Conservation (phyloP, 2,113 vertebrate species). For the Mus pahari region DNA sequence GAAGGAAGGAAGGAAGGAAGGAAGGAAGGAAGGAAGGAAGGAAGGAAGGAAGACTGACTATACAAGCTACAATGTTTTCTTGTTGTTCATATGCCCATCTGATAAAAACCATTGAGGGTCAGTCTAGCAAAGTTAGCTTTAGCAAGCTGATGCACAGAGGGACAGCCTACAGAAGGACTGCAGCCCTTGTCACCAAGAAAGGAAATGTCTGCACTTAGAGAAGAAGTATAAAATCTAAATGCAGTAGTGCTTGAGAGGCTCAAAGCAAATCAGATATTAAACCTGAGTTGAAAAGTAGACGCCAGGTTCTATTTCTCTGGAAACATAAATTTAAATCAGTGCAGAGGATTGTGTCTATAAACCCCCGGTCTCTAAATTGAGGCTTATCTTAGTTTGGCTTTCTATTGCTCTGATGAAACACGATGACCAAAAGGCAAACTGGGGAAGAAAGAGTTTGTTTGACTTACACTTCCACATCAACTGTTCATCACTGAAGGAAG, state of each 20-base stretch:
- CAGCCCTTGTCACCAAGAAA: neutral
- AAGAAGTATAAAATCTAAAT: constrained; percentile 40
- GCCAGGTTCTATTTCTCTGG: neutral
- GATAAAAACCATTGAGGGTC: neutral
- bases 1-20: neutral
- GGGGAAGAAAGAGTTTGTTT: neutral
- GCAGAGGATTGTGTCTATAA: constrained; percentile 11
- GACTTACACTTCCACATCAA: neutral
- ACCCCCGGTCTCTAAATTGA: neutral
- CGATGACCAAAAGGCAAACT: neutral
- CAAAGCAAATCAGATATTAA: constrained; percentile 44
- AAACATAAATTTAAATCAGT: constrained; percentile 26
- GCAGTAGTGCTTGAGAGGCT: neutral
- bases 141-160: constrained; percentile 41
- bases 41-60: neutral
- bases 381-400: neutral
- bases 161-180: neutral
- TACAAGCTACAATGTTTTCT: constrained; percentile 23
- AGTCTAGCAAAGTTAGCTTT: neutral
- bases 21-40: too few relatives aligned
- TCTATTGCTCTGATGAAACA: neutral
- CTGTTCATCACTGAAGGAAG: neutral
- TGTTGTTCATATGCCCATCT: constrained; percentile 9
- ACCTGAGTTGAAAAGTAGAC: constrained; percentile 1
- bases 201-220: neutral